These are phyloP conservation scores for Trochalopteron elliotii DNA, from an alignment of 2,113 vertebrate species.

Conservation along the genomic window DNA sequence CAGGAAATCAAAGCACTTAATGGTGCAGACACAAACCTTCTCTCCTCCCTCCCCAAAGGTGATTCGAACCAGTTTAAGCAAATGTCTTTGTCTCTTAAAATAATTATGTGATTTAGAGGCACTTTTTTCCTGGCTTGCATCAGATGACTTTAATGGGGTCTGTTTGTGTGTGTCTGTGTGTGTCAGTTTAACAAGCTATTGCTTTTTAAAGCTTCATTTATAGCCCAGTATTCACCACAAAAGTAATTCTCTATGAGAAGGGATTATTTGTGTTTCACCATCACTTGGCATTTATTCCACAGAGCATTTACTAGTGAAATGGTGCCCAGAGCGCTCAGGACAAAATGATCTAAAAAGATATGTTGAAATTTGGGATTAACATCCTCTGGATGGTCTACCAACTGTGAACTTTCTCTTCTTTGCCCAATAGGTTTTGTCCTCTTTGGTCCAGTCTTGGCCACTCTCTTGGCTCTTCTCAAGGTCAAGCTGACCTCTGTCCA, in stretches of 20 bases:
- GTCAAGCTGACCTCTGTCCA: not conserved
- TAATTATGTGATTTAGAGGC: conserved; percentile 60
- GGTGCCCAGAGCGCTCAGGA: not conserved
- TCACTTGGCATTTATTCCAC: not conserved
- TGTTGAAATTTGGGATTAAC: not conserved
- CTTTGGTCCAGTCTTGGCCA: not conserved
- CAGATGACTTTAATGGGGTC: conserved; percentile 32
- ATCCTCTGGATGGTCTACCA: not conserved
- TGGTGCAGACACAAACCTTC: not conserved
- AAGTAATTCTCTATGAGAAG: not conserved
- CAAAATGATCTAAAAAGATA: not conserved
- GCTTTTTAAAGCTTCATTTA: conserved; percentile 17
- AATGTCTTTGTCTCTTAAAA: conserved; percentile 24
- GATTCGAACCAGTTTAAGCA: conserved; percentile 32
- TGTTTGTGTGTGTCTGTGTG: not conserved
- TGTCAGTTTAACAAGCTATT: conserved; percentile 13
- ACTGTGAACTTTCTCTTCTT: not conserved
- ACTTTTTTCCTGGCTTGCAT: conserved; percentile 3
- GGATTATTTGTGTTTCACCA: not conserved
- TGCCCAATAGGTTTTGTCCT: not conserved
- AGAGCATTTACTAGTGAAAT: not conserved
- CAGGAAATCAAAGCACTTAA: conserved; percentile 24
- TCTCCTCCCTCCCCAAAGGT: conserved; percentile 37
- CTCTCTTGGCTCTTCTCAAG: not conserved
- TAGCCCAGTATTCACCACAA: not conserved